Evolutionary conservation across 2,113 vertebrate genomes (phyloP).

Genomic region (Silurus glanis): DNA sequence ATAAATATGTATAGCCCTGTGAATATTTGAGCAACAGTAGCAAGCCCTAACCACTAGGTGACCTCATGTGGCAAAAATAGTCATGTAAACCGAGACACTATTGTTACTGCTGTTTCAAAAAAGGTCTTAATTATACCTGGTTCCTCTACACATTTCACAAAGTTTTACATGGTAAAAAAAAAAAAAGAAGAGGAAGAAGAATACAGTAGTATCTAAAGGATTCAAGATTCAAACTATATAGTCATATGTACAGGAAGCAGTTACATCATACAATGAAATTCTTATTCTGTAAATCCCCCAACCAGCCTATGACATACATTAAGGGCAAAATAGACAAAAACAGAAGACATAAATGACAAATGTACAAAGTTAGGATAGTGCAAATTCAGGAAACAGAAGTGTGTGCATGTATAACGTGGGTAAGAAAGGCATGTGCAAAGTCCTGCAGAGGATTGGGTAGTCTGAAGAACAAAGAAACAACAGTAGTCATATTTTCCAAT

Average conservation of each 20-base stretch:
- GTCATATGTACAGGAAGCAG: too few relatives aligned
- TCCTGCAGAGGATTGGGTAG: too few relatives aligned
- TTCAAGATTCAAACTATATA: too few relatives aligned
- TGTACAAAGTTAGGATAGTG: too few relatives aligned
- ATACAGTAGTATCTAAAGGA: not conserved
- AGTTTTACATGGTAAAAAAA: not conserved
- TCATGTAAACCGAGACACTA: not conserved
- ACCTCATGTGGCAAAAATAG: constrained; percentile 52
- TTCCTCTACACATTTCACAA: not conserved
- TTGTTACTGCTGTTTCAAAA: not conserved
- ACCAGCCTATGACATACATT: too few relatives aligned
- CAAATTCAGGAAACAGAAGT: too few relatives aligned
- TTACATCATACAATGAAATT: too few relatives aligned
- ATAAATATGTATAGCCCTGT: not conserved
- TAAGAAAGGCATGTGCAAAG: too few relatives aligned
- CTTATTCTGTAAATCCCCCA: too few relatives aligned
- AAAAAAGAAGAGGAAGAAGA: not conserved
- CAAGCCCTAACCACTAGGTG: constrained; percentile 64
- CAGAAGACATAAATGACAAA: too few relatives aligned
- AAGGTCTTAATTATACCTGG: not conserved
- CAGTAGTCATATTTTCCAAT: not conserved
- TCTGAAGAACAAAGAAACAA: not conserved
- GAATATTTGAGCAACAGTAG: not conserved
- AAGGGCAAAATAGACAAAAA: too few relatives aligned
- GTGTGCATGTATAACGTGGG: too few relatives aligned